Evolutionary conservation across 2,888 invertebrate genomes (phyloP), one percentile per base, ranked within the genome.

Genomic region (Hylaea fasciaria): DNA sequence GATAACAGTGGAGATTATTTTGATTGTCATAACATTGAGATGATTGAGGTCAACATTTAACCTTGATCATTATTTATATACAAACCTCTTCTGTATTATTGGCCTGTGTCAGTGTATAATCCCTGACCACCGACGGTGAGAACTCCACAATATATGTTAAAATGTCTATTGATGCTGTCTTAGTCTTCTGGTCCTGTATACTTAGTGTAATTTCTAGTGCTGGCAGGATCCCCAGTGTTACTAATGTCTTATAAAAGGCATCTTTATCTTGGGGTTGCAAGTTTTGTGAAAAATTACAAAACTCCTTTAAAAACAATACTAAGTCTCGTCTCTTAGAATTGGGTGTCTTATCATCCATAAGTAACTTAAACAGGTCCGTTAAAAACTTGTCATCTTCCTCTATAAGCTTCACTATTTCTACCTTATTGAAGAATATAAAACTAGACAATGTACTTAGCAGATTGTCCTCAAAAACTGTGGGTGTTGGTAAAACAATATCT

Each of bases 351-450:
- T 97, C 96, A 85, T 98, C 97, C 72, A 96, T 97, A 77, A 99
- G 94, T 88, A 98, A 95, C 64, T 96, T 95, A 93, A 99, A 99
- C 75, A 99, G 93, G 89, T 98, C 98, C 56, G 96, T 95, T 82
- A 99, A 94, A 93, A 99, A 98, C 84, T 97, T 97, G 77, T 99
- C 98, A 92, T 99, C 99, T 81, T 99, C 99, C 94, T 99, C 96
- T 86, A 99, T 97, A 82, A 98, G 94, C 73, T 97, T 98, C 73
- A 99, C 99, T 91, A 99, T 99, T 94, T 99, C 99, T 84, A 99
- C 98, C 93, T 99, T 99, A 93, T 99, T 99, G 93, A 99, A 99
- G 94, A 98, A 99, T 91, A 99, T 98, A 94, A 99, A 99, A 94
- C 98, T 99, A 85, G 97, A 98, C 80, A 99, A 93, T 64, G 98